These are phyloP conservation scores for Epinotia nisella DNA, from an alignment of 2,888 invertebrate species.

Conservation along the genomic window DNA sequence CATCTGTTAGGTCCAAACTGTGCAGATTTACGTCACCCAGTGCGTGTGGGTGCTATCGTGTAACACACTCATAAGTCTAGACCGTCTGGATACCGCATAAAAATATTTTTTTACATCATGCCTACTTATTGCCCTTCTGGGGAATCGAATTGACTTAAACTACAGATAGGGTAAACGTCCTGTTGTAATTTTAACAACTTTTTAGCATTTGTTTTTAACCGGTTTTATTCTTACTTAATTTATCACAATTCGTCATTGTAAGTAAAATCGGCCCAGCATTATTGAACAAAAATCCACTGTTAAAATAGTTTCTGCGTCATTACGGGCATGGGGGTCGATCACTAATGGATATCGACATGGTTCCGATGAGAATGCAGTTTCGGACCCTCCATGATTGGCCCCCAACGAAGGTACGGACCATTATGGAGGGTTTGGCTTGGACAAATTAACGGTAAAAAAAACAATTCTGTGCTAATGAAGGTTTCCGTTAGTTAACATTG, in stretches of 20 bases:
- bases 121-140: no score
- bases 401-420: conserved; percentile 35
- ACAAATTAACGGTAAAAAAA: conserved; percentile 32
- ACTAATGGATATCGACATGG: conserved; percentile 68
- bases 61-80: no score
- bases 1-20: no score
- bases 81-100: no score
- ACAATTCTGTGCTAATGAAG: conserved; percentile 21
- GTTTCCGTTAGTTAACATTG: conserved; percentile 26
- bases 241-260: not conserved
- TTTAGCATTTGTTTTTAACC: not conserved
- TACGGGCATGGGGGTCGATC: conserved; percentile 48
- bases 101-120: no score
- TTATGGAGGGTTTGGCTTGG: conserved; percentile 12
- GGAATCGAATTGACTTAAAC: no score
- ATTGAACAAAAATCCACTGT: conserved; percentile 54
- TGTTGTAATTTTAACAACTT: no score
- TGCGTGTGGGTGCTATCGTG: no score
- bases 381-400: conserved; percentile 54
- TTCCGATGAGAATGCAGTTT: conserved; percentile 67
- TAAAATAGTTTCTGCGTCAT: conserved; percentile 57
- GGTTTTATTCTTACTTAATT: not conserved
- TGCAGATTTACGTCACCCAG: no score
- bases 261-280: not conserved
- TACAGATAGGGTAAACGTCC: no score